Evolutionary conservation across 1,140 invertebrate species (phyloP), one percentile per base, ranked within the genome.

Genomic region (Phocides pigmalion): DNA sequence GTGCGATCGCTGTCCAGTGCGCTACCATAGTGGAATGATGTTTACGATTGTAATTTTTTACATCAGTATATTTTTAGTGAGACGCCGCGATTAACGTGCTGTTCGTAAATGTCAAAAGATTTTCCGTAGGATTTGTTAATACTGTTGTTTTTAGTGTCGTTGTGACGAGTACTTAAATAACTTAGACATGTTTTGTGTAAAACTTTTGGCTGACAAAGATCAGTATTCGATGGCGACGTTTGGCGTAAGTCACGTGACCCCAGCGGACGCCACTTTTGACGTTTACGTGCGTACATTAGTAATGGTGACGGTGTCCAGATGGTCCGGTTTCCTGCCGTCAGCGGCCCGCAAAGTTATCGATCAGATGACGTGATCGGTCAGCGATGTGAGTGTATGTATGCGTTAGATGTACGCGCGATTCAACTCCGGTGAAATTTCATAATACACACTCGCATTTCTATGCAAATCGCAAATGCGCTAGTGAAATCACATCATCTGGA

Each of bases 41-140:
- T 83, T 86, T 76, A 89, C 86, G 76, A 87, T 90, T 82, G 86
- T 90, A 86, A 88, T 87, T 83, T 82, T 79, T 87, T 83, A 77
- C 77, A 71, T 82, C 87, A 90, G 87, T 90, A 75, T 87, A 87
- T 82, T 84, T 81, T 85, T 83, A 84, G 85, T 85, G 79, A 68
- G 74, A 76, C 77, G 66, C 67, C 78, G 86, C 79, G 86, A 66
- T 70, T 83, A 84, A 87, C 87, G 87, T 87, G 85, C 75, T 82
- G 78, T 78, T 79, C 78, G 85, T 86, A 85, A 86, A 87, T 86
- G 86, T 87, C 81, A 83, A 84, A 83, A 82, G 87, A 68, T 74
- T 82, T 74, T 61, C 61, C 37, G 68, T 65, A 39, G 8, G 9
- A 32, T 15, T 28, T 16, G 22, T 6, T 16, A 5, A 9, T 12